Evolutionary conservation across 2,113 vertebrate species (phyloP), one percentile per base, ranked within the genome.

Genomic region (Cynopterus brachyotis): DNA sequence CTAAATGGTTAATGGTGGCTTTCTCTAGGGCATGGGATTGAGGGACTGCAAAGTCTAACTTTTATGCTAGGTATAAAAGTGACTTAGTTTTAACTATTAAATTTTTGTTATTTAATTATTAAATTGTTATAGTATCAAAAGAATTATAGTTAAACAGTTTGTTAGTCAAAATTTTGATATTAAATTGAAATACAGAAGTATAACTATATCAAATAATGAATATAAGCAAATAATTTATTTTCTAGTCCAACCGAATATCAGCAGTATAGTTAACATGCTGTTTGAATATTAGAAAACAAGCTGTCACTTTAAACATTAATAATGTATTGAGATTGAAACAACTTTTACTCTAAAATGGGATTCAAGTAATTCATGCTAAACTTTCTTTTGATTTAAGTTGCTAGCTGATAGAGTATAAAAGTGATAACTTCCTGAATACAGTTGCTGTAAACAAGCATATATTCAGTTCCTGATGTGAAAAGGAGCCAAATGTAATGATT

Each of bases 331-430:
- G 60, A 67, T 64, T 57, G 84, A 93, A 96, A 83, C 57, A 17
- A 93, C 79, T 9, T 6, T 40, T 19, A 22, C 3, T 76, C 69
- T 85, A 60, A 93, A 87, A 30, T 5, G 22, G 35, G 12, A 24
- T 89, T 96, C 70, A 88, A 9, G 2, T 6, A 32, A 91, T 94
- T 79, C 69, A 70, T 81, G 80, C 37, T 59, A 47, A 85, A 76
- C 12, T 67, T 42, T 89, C 12, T 83, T 53, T 76, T 95, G 40
- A 66, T 88, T 79, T 59, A 62, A 95, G 42, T 12, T 32, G 66
- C 72, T 22, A 0, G 0, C 72, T 79, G 6, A 13, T 79, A 15
- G 0, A 13, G 5, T 60, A 22, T 15, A 12, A 53, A 2, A 15
- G 3, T 17, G 75, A 9, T 70, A 42, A 42, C 17, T 59, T 78